These are phyloP conservation scores for Dolichopus griseipennis DNA, from an alignment of 2,888 invertebrate genomes.

Conservation along the genomic window DNA sequence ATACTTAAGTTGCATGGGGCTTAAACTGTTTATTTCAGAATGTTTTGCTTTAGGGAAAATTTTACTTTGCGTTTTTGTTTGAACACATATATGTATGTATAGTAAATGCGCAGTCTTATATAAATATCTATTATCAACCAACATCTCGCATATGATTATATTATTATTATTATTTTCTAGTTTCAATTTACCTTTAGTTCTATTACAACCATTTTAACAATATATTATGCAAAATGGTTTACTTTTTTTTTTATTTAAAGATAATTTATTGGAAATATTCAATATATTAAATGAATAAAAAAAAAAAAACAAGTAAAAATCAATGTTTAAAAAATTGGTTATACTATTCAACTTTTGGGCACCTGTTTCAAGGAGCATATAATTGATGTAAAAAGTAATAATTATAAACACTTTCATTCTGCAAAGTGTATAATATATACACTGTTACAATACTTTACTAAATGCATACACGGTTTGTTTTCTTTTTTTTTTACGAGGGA, in stretches of 20 bases:
- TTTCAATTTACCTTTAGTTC: not conserved
- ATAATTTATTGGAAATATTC: slow-evolving; percentile 2
- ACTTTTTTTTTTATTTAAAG: not conserved
- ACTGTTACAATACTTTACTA: no score
- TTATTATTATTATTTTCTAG: no score
- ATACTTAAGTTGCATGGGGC: not conserved
- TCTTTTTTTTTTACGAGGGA: no score
- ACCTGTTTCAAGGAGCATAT: no score
- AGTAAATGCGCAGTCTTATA: not conserved
- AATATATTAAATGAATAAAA: not conserved
- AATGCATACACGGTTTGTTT: no score
- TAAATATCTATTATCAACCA: not conserved
- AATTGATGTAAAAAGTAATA: no score
- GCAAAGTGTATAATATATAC: no score
- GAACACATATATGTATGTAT: no score
- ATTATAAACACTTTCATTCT: no score
- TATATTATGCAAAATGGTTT: not conserved
- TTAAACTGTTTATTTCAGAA: not conserved
- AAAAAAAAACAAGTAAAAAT: not conserved
- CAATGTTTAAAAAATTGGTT: no score
- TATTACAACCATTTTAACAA: not conserved
- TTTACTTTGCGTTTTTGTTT: not conserved
- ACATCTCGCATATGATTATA: not conserved
- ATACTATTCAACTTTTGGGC: no score
- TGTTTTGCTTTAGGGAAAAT: not conserved